Conservation (phyloP, 2,113 vertebrate species). For the Puntigrus tetrazona region DNA sequence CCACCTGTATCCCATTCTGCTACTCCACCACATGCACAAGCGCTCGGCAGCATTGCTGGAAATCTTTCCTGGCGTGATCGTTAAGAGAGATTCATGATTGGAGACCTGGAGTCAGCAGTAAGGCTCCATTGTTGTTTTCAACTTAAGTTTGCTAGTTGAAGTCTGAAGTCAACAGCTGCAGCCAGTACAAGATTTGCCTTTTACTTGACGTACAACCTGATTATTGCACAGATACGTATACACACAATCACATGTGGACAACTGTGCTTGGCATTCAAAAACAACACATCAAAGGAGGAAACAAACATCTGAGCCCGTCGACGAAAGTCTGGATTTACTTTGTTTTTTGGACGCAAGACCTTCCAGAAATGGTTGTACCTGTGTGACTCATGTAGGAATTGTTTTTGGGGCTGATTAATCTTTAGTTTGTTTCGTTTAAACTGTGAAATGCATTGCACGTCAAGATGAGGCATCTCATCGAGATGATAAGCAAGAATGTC, state of each 20-base stretch:
- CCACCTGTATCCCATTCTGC: conserved; percentile 56
- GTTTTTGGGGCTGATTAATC: not conserved
- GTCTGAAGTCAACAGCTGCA: conserved; percentile 21
- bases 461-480: not conserved
- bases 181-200: conserved; percentile 6
- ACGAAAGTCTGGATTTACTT: conserved; percentile 17
- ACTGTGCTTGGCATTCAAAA: not conserved
- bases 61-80: not conserved
- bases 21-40: conserved; percentile 47
- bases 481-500: not conserved
- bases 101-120: conserved; percentile 3
- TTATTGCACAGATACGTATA: conserved; percentile 29
- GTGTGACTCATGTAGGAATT: not conserved
- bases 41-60: conserved; percentile 12
- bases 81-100: conserved; percentile 12
- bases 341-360: not conserved
- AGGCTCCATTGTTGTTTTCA: conserved; percentile 38
- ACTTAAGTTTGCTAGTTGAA: conserved; percentile 31
- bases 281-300: conserved; percentile 43
- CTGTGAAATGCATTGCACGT: not conserved
- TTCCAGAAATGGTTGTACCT: not conserved
- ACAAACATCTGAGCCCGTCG: conserved; percentile 25
- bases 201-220: conserved; percentile 29
- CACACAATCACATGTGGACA: conserved; percentile 22
- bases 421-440: not conserved